These are phyloP conservation scores for Aphrocallistes beatrix DNA, from an alignment of 37 sponge, comb jelly and placozoan species.

Conservation along the genomic window DNA sequence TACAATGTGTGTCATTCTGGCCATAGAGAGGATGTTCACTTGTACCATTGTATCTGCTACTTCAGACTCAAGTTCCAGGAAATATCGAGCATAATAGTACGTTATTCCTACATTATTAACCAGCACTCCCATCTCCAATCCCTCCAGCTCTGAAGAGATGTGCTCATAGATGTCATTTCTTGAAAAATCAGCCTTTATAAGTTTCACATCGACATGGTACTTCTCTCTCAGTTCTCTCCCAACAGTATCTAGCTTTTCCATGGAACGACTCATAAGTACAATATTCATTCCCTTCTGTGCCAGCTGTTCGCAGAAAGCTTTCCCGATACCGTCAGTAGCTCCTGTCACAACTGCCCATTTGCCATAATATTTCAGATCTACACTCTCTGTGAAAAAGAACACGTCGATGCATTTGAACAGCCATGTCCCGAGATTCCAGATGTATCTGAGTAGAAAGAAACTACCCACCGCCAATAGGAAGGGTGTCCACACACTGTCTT, in stretches of 20 bases:
- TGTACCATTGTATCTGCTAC: background rate
- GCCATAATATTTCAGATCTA: background rate
- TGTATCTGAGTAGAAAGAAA: too few relatives aligned
- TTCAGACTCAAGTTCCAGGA: background rate
- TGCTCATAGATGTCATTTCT: background rate
- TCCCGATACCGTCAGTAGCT: conserved; percentile 33
- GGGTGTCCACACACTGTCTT: too few relatives aligned
- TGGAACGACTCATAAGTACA: conserved; percentile 26
- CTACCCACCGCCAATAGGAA: too few relatives aligned
- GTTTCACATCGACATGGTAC: background rate
- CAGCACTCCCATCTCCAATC: background rate
- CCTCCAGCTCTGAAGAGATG: background rate
- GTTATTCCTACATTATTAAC: conserved; percentile 5
- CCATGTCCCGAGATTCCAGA: too few relatives aligned
- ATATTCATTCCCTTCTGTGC: conserved; percentile 28
- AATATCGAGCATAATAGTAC: background rate
- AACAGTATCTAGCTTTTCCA: conserved; percentile 25
- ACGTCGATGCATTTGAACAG: background rate
- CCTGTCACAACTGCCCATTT: conserved; percentile 31
- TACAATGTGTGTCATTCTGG: conserved; percentile 20
- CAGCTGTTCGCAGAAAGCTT: conserved; percentile 21
- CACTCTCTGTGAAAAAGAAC: background rate
- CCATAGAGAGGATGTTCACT: conserved; percentile 16
- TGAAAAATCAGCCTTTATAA: background rate
- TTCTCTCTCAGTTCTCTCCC: conserved; percentile 18